Percentiles rank a stretch among this genome's conserved stretches.
phyloP scores from a whole-genome alignment of 2,888 invertebrate genomes.

The Cephus nigrinus region DNA sequence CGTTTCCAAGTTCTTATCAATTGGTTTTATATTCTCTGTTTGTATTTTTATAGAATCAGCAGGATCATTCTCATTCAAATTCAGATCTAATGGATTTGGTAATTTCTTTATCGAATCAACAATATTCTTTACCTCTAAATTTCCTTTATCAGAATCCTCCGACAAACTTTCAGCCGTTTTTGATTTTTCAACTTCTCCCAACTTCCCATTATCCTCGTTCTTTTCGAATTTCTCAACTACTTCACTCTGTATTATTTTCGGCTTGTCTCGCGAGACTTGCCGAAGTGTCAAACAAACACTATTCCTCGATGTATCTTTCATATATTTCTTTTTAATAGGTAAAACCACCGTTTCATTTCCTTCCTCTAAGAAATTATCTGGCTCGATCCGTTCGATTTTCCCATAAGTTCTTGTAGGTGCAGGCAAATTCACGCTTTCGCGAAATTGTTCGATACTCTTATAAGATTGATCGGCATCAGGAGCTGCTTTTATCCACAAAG shows the following conservation, averaged over 20 bases:
- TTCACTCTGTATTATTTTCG: background rate
- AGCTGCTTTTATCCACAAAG: constrained; percentile 44
- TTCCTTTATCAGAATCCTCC: background rate
- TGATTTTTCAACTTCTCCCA: background rate
- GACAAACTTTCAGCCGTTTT: background rate
- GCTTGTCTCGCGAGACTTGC: background rate
- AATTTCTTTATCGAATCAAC: background rate
- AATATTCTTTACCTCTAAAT: background rate
- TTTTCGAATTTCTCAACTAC: background rate
- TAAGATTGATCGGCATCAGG: constrained; percentile 16
- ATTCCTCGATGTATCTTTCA: constrained; percentile 55
- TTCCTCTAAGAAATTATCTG: constrained; percentile 3
- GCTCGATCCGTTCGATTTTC: background rate
- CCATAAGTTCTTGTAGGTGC: constrained; percentile 37
- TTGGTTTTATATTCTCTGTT: background rate
- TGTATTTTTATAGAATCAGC: background rate
- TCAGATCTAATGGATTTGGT: background rate
- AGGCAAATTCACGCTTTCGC: constrained; percentile 55
- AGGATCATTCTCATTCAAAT: background rate
- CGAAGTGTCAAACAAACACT: constrained; percentile 56
- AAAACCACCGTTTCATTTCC: constrained; percentile 49
- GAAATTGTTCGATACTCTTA: constrained; percentile 45
- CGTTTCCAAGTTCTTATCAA: background rate
- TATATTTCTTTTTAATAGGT: constrained; percentile 52
- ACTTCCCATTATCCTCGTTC: background rate